These are phyloP conservation scores for Gandaritis pyraliata DNA, from an alignment of 2,888 invertebrate species.

Conservation along the genomic window DNA sequence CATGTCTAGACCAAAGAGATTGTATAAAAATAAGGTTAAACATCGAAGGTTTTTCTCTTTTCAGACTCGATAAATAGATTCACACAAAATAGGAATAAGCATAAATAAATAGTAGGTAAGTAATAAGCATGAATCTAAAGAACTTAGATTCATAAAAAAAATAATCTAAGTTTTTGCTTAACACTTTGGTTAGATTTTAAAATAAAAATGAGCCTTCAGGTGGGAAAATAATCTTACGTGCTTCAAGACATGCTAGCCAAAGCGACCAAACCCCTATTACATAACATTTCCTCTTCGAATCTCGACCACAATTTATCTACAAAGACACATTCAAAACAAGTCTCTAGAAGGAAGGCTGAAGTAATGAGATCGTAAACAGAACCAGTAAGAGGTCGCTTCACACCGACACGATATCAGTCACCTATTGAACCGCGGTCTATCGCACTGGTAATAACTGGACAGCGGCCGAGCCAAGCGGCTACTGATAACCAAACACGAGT, in stretches of 20 bases:
- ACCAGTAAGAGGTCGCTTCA: slow-evolving; percentile 79
- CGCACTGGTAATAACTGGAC: slow-evolving; percentile 84
- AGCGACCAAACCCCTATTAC: slow-evolving; percentile 9
- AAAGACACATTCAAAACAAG: slow-evolving; percentile 24
- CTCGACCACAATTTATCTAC: slow-evolving; percentile 23
- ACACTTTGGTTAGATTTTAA: too few species aligned
- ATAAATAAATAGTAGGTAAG: too few species aligned
- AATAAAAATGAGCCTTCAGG: background rate
- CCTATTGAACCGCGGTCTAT: slow-evolving; percentile 86
- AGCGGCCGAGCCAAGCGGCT: slow-evolving; percentile 79
- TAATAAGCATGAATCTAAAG: too few species aligned
- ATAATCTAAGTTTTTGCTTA: too few species aligned
- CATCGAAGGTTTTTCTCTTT: too few species aligned
- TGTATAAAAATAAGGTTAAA: background rate
- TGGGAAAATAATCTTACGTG: background rate
- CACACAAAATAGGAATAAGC: too few species aligned
- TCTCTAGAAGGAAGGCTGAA: slow-evolving; percentile 35
- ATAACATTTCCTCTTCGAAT: slow-evolving; percentile 19
- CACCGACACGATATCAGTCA: slow-evolving; percentile 79
- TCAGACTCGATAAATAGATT: too few species aligned
- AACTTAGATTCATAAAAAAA: too few species aligned
- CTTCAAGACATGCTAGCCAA: slow-evolving; percentile 1
- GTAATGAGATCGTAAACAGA: slow-evolving; percentile 57
- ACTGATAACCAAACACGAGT: slow-evolving; percentile 60
- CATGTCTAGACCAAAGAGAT: slow-evolving; percentile 35